A percentile compares a stretch with the other conserved stretches of the same genome.
These are phyloP conservation scores for Diglossa brunneiventris DNA, from an alignment of 2,113 vertebrate species.

Conservation along the genomic window DNA sequence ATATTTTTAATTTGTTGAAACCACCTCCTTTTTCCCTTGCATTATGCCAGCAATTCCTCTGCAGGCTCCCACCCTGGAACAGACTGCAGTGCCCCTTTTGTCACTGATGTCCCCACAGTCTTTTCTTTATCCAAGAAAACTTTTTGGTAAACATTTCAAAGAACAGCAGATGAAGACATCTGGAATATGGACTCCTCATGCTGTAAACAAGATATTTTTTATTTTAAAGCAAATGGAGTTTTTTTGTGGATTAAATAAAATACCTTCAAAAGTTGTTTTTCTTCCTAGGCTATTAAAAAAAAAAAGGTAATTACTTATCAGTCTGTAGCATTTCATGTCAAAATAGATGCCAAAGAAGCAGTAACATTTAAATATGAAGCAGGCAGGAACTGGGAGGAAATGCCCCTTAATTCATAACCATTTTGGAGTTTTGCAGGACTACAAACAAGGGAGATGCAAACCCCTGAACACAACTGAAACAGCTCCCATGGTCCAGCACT, in stretches of 20 bases:
- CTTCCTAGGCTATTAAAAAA: background rate
- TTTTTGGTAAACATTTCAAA: background rate
- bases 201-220: background rate
- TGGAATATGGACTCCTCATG: background rate
- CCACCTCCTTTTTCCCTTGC: background rate
- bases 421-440: background rate
- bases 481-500: background rate
- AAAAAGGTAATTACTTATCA: background rate
- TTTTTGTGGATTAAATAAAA: background rate
- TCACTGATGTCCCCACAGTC: background rate
- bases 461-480: accelerated
- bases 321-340: background rate
- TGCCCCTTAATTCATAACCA: background rate
- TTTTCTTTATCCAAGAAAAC: background rate
- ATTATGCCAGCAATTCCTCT: background rate
- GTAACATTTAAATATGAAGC: background rate
- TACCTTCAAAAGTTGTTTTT: background rate
- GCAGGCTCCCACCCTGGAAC: background rate
- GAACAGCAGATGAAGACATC: background rate
- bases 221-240: background rate
- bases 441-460: background rate
- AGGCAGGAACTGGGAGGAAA: background rate
- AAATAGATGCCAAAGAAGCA: background rate
- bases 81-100: background rate
- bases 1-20: background rate